Evolutionary conservation across 2,888 invertebrate genomes (phyloP), one percentile per base, ranked within the genome.

Genomic region (Leptinotarsa tumamoca): DNA sequence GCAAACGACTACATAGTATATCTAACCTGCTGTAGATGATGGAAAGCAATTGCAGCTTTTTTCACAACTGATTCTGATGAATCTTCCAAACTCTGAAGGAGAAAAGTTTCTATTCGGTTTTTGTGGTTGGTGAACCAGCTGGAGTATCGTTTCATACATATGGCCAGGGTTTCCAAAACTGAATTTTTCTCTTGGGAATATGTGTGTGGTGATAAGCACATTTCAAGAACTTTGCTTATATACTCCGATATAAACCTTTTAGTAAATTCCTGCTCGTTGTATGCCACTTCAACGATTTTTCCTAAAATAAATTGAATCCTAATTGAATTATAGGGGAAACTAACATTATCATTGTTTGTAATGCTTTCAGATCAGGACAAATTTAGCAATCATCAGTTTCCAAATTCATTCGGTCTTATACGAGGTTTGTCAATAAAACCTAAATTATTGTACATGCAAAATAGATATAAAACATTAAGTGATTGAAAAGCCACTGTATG

Each of bases 221-320:
- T 77, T 18, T 83, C 82, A 21, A 83, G 49, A 21, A 84, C 78
- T 75, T 82, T 82, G 17, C 78, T 78, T 43, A 83, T 75, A 63
- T 81, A 74, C 10, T 84, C 83, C 5, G 81, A 77, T 18, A 81
- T 63, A 68, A 84, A 82, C 67, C 77, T 81, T 76, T 82, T 83
- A 50, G 76, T 80, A 71, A 83, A 80, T 17, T 83, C 83, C 68
- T 81, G 79, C 21, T 81, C 80, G 23, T 66, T 74, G 69, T 80
- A 68, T 13, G 79, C 76, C 56, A 73, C 72, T 68, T 82, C 75
- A 52, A 83, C 54, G 52, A 83, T 81, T 43, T 75, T 75, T 58
- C 80, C 70, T 70, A 50, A 4, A 43, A 79, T 67, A 10, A 56
- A 21, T 21, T 4, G 4, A 58, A 50, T 10, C 14, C 51, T 15